Evolutionary conservation across 1,140 invertebrate genomes (phyloP).

Genomic region (Aradophagus sp.): DNA sequence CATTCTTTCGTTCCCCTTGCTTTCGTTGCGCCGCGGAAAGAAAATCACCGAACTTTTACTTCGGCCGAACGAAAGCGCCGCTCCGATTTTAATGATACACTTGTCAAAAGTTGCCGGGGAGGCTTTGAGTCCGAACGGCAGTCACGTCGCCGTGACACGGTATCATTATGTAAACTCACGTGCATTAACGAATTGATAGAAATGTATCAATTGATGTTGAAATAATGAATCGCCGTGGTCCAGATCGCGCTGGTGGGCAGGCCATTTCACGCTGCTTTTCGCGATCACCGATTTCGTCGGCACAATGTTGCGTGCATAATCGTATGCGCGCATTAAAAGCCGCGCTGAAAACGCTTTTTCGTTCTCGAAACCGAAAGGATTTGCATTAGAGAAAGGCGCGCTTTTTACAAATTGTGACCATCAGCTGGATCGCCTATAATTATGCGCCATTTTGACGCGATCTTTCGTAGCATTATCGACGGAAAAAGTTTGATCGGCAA

Average conservation of each 20-base stretch:
- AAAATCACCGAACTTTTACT: slow-evolving; percentile 41
- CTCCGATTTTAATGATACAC: slow-evolving; percentile 53
- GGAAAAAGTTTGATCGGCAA: no score
- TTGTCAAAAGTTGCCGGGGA: slow-evolving; percentile 36
- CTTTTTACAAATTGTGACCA: background rate
- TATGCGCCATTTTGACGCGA: no score
- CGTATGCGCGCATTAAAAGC: no score
- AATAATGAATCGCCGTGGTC: slow-evolving; percentile 41
- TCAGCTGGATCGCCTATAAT: no score
- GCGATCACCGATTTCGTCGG: slow-evolving; percentile 20
- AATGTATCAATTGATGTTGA: slow-evolving; percentile 25
- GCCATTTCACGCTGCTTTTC: slow-evolving; percentile 36
- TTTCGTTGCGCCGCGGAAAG: no score
- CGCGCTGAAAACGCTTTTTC: no score
- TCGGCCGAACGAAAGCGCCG: slow-evolving; percentile 40
- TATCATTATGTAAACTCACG: slow-evolving; percentile 46
- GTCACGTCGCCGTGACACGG: slow-evolving; percentile 22
- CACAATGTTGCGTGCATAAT: slow-evolving; percentile 32
- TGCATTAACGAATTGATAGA: slow-evolving; percentile 49
- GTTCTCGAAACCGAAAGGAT: background rate
- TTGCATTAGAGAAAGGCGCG: slow-evolving; percentile 23
- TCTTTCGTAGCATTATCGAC: no score
- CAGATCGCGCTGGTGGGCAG: slow-evolving; percentile 9
- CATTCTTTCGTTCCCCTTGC: no score
- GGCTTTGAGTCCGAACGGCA: slow-evolving; percentile 1